These are phyloP conservation scores for Gandaritis pyraliata DNA, from an alignment of 2,888 invertebrate species.

Conservation along the genomic window DNA sequence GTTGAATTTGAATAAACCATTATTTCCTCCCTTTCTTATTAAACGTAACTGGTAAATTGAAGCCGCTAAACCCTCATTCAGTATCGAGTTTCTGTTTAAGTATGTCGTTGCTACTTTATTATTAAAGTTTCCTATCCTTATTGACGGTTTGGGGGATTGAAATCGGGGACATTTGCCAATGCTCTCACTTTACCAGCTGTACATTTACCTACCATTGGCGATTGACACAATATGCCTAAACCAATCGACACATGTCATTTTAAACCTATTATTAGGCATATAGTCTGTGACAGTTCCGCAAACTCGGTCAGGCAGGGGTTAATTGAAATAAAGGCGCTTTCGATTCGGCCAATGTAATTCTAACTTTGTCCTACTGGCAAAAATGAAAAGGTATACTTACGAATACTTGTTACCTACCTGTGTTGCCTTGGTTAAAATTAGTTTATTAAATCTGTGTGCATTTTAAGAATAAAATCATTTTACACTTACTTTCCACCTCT, in stretches of 20 bases:
- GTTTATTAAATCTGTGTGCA: too few species aligned
- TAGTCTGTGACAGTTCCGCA: neutral
- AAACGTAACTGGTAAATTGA: constrained; percentile 53
- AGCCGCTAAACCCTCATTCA: constrained; percentile 44
- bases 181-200: neutral
- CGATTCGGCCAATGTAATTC: constrained; percentile 1
- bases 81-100: constrained; percentile 43
- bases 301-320: neutral
- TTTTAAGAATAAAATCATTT: too few species aligned
- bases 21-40: constrained; percentile 58
- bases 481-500: too few species aligned
- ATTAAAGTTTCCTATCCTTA: constrained; percentile 27
- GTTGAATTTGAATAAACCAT: constrained; percentile 80
- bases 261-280: too few species aligned
- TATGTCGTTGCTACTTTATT: constrained; percentile 27
- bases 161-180: neutral
- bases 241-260: neutral
- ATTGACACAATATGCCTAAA: too few species aligned
- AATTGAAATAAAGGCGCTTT: constrained; percentile 1
- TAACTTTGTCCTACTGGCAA: neutral
- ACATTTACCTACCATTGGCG: too few species aligned
- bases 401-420: too few species aligned
- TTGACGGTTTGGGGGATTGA: constrained; percentile 19
- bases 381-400: too few species aligned
- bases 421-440: too few species aligned